A percentile compares a stretch with the other conserved stretches of the same genome.
Conservation (phyloP, 1,140 invertebrate species). For the Procambarus clarkii region DNA sequence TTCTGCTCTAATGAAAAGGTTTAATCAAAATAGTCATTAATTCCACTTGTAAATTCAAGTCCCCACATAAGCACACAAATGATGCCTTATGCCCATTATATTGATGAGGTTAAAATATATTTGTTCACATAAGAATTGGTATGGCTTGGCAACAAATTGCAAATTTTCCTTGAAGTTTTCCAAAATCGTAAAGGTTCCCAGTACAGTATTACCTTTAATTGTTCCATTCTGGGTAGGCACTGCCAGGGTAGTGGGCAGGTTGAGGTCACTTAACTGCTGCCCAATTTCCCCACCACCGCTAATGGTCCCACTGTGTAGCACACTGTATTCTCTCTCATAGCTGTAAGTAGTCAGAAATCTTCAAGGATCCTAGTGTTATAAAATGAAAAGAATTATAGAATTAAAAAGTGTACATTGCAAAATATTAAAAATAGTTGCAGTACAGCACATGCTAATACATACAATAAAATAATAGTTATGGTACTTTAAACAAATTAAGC, state of each 20-base stretch:
- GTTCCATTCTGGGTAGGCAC: conserved; percentile 30
- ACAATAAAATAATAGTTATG: too few relatives aligned
- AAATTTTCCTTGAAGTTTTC: too few relatives aligned
- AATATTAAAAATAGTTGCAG: background rate
- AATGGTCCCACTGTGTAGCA: conserved; percentile 41
- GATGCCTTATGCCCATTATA: too few relatives aligned
- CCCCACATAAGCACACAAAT: too few relatives aligned
- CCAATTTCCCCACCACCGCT: background rate
- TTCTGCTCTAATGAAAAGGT: too few relatives aligned
- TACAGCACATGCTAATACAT: background rate
- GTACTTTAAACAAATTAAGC: too few relatives aligned
- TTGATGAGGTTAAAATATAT: too few relatives aligned
- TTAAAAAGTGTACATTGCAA: background rate
- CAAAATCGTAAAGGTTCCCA: too few relatives aligned
- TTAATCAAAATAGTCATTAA: too few relatives aligned
- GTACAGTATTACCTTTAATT: conserved; percentile 25
- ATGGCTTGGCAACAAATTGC: too few relatives aligned
- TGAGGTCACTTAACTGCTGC: conserved; percentile 44
- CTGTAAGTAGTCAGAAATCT: conserved; percentile 26
- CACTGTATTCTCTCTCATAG: conserved; percentile 57
- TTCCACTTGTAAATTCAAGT: too few relatives aligned
- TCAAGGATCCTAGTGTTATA: background rate
- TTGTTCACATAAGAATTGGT: too few relatives aligned
- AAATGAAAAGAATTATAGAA: background rate
- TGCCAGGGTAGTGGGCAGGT: conserved; percentile 27